These are phyloP conservation scores for Lithobates sylvaticus DNA, from an alignment of 2,797 vertebrate genomes.

Conservation along the genomic window DNA sequence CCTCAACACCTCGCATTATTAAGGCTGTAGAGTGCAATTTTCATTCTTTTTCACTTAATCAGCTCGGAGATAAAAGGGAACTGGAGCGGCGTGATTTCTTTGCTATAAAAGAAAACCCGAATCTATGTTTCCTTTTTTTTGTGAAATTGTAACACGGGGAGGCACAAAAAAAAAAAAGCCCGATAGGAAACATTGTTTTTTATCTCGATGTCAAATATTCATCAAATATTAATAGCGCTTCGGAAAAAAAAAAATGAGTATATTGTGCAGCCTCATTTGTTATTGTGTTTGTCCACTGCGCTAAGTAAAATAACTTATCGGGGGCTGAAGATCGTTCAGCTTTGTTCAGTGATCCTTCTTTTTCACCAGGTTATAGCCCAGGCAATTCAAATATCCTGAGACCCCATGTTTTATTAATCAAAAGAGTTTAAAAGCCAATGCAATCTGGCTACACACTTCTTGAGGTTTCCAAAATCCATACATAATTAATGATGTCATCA, in stretches of 20 bases:
- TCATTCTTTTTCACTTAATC: constrained; percentile 36
- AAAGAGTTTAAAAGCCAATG: constrained; percentile 82
- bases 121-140: constrained; percentile 28
- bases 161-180: neutral
- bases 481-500: constrained; percentile 81
- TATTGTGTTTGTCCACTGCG: constrained; percentile 69
- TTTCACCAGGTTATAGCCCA: constrained; percentile 74
- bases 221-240: constrained; percentile 77
- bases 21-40: neutral
- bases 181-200: constrained; percentile 51
- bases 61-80: constrained; percentile 11
- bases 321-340: constrained; percentile 70
- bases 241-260: constrained; percentile 64
- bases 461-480: constrained; percentile 78
- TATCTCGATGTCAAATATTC: constrained; percentile 63
- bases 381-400: constrained; percentile 73
- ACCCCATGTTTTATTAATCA: constrained; percentile 81
- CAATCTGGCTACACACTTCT: constrained; percentile 79
- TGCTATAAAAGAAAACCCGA: neutral
- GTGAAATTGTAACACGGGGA: constrained; percentile 21
- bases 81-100: neutral
- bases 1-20: constrained; percentile 19
- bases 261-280: constrained; percentile 66
- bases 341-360: constrained; percentile 63
- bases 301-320: constrained; percentile 74